phyloP scores from a whole-genome alignment of 2,888 invertebrate species.

The Melinaea marsaeus region DNA sequence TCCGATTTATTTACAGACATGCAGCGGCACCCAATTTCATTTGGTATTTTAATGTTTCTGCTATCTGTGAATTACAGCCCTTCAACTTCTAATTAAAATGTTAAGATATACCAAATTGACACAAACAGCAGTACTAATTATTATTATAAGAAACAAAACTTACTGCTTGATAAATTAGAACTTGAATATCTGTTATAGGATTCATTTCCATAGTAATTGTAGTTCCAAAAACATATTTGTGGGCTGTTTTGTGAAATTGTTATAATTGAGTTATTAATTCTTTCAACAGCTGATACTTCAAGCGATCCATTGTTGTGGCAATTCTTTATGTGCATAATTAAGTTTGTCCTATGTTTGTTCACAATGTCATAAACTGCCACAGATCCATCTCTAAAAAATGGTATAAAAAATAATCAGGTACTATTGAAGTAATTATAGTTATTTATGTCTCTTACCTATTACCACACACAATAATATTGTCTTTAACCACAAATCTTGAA shows the following conservation, averaged over 20 bases:
- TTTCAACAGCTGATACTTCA: slow-evolving; percentile 64
- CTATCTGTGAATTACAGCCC: slow-evolving; percentile 22
- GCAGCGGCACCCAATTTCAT: slow-evolving; percentile 50
- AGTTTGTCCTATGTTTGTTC: slow-evolving; percentile 41
- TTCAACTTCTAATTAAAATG: neutral
- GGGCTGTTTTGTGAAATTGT: slow-evolving; percentile 50
- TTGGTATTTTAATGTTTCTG: slow-evolving; percentile 37
- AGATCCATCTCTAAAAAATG: slow-evolving; percentile 62
- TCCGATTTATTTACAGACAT: slow-evolving; percentile 43
- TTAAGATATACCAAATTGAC: no score
- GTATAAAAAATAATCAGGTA: slow-evolving; percentile 4
- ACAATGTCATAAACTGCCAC: slow-evolving; percentile 46
- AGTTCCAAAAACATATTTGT: slow-evolving; percentile 43
- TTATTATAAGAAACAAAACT: slow-evolving; percentile 14
- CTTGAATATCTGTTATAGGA: slow-evolving; percentile 10
- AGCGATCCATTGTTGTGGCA: slow-evolving; percentile 54
- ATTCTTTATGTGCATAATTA: slow-evolving; percentile 49
- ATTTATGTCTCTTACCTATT: slow-evolving; percentile 53
- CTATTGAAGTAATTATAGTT: slow-evolving; percentile 1
- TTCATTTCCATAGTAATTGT: slow-evolving; percentile 24
- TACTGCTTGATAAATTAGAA: slow-evolving; percentile 17
- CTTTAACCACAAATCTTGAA: slow-evolving; percentile 61
- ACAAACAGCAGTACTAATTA: no score
- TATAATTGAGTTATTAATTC: slow-evolving; percentile 36
- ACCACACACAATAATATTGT: slow-evolving; percentile 57